phyloP scores from a whole-genome alignment of 2,888 invertebrate genomes.

The Rhamphomyia laevipes region DNA sequence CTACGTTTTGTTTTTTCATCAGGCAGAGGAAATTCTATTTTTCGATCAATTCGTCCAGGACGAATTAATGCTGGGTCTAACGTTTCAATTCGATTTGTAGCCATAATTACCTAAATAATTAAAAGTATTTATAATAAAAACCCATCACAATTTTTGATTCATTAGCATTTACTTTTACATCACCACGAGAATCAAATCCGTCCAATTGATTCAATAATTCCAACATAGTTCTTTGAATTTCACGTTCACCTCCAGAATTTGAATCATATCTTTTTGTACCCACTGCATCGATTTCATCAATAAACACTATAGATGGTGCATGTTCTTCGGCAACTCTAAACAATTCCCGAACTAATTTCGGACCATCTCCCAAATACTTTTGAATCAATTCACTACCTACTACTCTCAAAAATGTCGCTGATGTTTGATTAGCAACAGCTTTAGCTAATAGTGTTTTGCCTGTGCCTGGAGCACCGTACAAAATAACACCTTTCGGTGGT shows the following conservation, averaged over 20 bases:
- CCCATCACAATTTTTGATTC: background rate
- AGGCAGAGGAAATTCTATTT: slow-evolving; percentile 98
- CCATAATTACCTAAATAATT: slow-evolving; percentile 76
- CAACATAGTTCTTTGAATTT: slow-evolving; percentile 99
- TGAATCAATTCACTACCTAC: slow-evolving; percentile 99
- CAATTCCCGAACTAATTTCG: slow-evolving; percentile 92
- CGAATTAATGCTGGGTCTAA: slow-evolving; percentile 96
- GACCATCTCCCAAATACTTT: slow-evolving; percentile 98
- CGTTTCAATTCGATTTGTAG: slow-evolving; percentile 96
- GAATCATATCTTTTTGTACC: slow-evolving; percentile 98
- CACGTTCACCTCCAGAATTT: slow-evolving; percentile 97
- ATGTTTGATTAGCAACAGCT: slow-evolving; percentile 99
- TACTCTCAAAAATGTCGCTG: slow-evolving; percentile 95
- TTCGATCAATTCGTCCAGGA: slow-evolving; percentile 96
- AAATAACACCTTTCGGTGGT: slow-evolving; percentile 97
- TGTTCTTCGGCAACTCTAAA: slow-evolving; percentile 99
- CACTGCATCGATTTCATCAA: slow-evolving; percentile 99
- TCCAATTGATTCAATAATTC: slow-evolving; percentile 97
- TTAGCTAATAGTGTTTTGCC: slow-evolving; percentile 97
- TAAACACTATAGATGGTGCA: slow-evolving; percentile 98
- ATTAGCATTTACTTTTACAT: slow-evolving; percentile 65
- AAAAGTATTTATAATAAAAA: background rate
- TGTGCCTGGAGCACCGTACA: slow-evolving; percentile 96
- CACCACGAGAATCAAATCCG: slow-evolving; percentile 93
- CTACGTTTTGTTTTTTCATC: slow-evolving; percentile 97